Conservation (phyloP, 2,888 invertebrate species). For the Cabera pusaria region DNA sequence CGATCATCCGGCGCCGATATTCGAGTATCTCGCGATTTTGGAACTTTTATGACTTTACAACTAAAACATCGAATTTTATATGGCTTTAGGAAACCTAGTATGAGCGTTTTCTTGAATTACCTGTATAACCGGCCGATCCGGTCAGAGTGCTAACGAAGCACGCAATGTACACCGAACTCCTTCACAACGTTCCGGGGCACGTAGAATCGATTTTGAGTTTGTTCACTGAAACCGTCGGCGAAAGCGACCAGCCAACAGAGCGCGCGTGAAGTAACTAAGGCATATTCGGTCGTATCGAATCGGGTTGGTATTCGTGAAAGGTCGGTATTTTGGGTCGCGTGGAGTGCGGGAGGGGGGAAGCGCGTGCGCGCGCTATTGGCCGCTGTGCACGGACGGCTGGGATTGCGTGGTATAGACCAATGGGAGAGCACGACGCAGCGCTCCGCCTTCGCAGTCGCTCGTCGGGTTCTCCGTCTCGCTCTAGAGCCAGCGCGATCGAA, state of each 20-base stretch:
- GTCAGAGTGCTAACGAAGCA: constrained; percentile 18
- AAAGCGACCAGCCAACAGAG: constrained; percentile 69
- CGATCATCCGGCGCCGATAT: constrained; percentile 70
- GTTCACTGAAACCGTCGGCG: constrained; percentile 56
- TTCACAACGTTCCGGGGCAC: constrained; percentile 29
- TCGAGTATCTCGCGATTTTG: constrained; percentile 46
- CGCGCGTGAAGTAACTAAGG: constrained; percentile 81
- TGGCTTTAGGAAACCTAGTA: constrained; percentile 22
- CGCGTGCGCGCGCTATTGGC: constrained; percentile 55
- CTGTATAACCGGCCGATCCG: constrained; percentile 42
- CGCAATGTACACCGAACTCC: constrained; percentile 29
- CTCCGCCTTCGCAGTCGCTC: constrained; percentile 59
- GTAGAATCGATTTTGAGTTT: constrained; percentile 39
- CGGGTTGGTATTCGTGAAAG: constrained; percentile 79
- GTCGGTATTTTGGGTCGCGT: constrained; percentile 70
- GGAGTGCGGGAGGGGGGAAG: constrained; percentile 64
- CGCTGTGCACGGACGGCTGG: constrained; percentile 63
- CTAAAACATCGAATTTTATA: constrained; percentile 28
- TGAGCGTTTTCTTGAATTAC: constrained; percentile 35
- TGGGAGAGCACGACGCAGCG: constrained; percentile 52
- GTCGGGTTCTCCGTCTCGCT: constrained; percentile 57
- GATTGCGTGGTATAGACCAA: constrained; percentile 59
- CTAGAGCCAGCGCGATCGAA: constrained; percentile 57
- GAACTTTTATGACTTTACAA: constrained; percentile 34
- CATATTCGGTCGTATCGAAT: constrained; percentile 81